Base-by-base conservation (phyloP, 2,797 vertebrate genomes). In the Cossypha caffra region DNA sequence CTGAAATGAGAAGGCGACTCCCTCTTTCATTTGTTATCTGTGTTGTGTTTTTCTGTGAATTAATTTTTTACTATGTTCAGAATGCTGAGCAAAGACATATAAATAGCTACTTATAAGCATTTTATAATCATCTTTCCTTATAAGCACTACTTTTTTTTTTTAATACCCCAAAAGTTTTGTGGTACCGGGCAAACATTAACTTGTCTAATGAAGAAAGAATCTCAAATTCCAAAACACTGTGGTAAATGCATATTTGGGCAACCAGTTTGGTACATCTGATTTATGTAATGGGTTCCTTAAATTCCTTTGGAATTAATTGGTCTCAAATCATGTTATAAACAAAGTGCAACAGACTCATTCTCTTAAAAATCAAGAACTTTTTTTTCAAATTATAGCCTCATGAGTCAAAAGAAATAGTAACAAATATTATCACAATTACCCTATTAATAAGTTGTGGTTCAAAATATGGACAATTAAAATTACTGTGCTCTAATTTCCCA, bases 331-430 rank as follows among this genome's bases (percentile, higher is more conserved):
- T 35, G 5, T 35, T 51, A 64, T 21, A 37, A 89, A 69, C 9
- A 57, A 61, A 29, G 14, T 29, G 1, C 19, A 55, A 47, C 2
- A 31, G 67, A 45, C 1, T 33, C 0, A 3, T 48, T 9, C 3
- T 24, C 9, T 55, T 51, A 8, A 68, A 89, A 76, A 61, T 43
- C 14, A 63, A 19, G 2, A 35, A n/a, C 2, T 8, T 74, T 3
- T 55, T 26, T 13, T 12, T 72, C 9, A 54, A 51, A 11, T 51
- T 72, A 23, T 23, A 52, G 8, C 50, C 15, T 76, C 20, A n/a
- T 29, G 7, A 47, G 7, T 35, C 7, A 83, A 76, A 28, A 55
- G 13, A 68, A 83, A 63, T 28, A 37, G 29, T 37, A 48, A 31
- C 7, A 23, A 35, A 37, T 48, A 40, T 48, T 57, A 43, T 13